Conservation (phyloP, 64 coral and sea anemone species). For the Acropora tenuis region DNA sequence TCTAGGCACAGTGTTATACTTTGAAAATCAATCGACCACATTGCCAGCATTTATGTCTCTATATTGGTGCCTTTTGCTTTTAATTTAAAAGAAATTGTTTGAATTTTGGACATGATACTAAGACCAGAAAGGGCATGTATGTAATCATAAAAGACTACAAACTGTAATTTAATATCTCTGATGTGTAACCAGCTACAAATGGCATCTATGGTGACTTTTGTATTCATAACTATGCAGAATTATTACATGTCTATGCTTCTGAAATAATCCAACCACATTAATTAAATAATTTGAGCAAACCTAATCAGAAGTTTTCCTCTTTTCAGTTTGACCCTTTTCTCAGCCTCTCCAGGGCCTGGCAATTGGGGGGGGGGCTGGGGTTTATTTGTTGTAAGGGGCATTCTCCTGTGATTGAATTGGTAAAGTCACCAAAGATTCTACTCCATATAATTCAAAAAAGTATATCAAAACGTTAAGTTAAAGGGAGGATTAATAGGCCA, state of each 20-base stretch:
- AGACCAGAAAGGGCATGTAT: background rate
- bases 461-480: background rate
- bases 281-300: background rate
- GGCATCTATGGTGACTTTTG: background rate
- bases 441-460: background rate
- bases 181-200: background rate
- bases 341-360: background rate
- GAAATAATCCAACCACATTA: background rate
- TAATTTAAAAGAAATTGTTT: background rate
- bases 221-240: constrained; percentile 1
- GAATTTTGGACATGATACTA: constrained; percentile 1
- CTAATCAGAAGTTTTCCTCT: constrained; percentile 1
- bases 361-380: background rate
- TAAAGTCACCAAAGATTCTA: background rate
- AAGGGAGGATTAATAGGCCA: background rate
- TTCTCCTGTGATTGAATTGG: background rate
- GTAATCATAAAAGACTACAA: background rate
- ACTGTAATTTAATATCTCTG: background rate
- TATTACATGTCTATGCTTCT: background rate
- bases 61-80: background rate
- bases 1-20: constrained; percentile 29
- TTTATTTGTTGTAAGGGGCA: too few species aligned
- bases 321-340: background rate
- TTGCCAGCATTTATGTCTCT: background rate
- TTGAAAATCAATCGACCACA: constrained; percentile 12